Evolutionary conservation across 2,797 vertebrate genomes (phyloP).

Genomic region (Amblyraja radiata): DNA sequence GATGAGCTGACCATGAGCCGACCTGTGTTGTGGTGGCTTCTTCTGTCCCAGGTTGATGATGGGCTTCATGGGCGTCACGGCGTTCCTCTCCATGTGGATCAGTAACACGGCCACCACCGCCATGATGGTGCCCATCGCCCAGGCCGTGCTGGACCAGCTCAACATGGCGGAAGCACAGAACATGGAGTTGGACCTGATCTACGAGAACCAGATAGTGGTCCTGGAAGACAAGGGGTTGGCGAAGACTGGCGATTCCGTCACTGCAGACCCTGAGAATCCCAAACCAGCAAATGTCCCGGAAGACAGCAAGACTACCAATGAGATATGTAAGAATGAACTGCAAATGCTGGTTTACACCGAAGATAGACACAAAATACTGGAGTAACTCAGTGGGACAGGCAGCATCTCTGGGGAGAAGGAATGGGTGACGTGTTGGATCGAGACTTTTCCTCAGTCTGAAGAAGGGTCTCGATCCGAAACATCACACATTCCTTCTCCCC

Average conservation of each 20-base stretch:
- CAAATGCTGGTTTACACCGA: too few relatives aligned
- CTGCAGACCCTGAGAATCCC: too few relatives aligned
- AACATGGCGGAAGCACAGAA: constrained; percentile 53
- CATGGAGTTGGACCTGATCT: constrained; percentile 42
- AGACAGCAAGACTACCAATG: background rate
- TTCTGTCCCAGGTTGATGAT: constrained; percentile 76
- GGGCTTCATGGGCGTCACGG: constrained; percentile 88
- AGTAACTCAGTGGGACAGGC: too few relatives aligned
- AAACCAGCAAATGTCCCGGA: background rate
- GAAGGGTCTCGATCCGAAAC: too few relatives aligned
- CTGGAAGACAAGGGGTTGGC: constrained; percentile 49
- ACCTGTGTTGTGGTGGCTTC: constrained; percentile 43
- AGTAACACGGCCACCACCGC: constrained; percentile 95
- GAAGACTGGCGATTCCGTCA: too few relatives aligned
- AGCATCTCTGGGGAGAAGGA: too few relatives aligned
- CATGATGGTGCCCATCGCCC: constrained; percentile 96
- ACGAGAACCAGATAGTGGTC: constrained; percentile 52
- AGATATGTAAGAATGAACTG: background rate
- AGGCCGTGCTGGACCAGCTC: constrained; percentile 77
- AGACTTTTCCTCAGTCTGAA: too few relatives aligned
- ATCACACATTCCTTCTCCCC: too few relatives aligned
- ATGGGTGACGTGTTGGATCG: too few relatives aligned
- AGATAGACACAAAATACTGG: too few relatives aligned
- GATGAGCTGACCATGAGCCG: constrained; percentile 39
- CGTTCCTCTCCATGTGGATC: constrained; percentile 99